Conservation (phyloP, 1,140 invertebrate genomes). For the Lepidurus couesii region DNA sequence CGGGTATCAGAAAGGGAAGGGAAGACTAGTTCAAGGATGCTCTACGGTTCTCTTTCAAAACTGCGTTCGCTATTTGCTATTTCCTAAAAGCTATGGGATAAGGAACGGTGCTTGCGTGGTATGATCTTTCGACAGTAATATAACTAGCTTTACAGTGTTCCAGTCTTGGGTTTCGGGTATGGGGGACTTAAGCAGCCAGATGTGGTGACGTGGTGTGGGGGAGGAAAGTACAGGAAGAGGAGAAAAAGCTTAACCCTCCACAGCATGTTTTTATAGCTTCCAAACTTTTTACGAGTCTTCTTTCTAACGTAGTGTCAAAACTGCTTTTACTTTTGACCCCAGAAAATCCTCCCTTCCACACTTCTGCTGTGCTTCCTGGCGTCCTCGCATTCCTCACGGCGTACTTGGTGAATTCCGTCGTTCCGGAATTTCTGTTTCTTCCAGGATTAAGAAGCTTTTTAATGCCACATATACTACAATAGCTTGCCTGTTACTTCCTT, state of each 20-base stretch:
- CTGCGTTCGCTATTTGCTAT: neutral
- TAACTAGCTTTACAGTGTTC: constrained; percentile 6
- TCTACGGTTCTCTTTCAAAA: neutral
- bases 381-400: neutral
- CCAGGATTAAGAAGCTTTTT: neutral
- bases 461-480: neutral
- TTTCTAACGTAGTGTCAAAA: constrained; percentile 6
- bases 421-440: neutral
- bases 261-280: neutral
- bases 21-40: neutral
- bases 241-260: constrained; percentile 9
- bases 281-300: neutral
- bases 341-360: neutral
- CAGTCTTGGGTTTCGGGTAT: constrained; percentile 12
- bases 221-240: neutral
- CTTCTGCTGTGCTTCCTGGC: neutral
- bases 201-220: neutral
- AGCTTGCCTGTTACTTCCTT: neutral
- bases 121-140: constrained; percentile 19
- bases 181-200: neutral
- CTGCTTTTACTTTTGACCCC: neutral
- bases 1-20: neutral
- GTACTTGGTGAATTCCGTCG: neutral
- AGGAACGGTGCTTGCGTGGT: neutral
- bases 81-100: neutral